Evolutionary conservation across 2,113 vertebrate genomes (phyloP).

Genomic region (Cynocephalus volans): DNA sequence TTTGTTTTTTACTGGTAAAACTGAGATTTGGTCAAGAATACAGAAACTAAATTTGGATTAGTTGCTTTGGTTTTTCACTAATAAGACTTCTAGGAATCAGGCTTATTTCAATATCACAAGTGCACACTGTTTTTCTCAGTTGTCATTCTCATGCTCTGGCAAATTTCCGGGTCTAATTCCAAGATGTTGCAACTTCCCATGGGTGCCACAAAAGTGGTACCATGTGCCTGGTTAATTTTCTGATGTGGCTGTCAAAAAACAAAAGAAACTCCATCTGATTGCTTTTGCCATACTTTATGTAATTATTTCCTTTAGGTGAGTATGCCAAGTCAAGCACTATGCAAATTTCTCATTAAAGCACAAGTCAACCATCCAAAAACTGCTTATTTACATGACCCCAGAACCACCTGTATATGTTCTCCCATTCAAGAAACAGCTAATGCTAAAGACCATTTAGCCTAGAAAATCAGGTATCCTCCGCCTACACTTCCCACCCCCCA

Average conservation of each 20-base stretch:
- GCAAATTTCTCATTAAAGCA: slow-evolving; percentile 14
- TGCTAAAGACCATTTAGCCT: neutral
- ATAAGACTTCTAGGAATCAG: slow-evolving; percentile 53
- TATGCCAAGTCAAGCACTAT: slow-evolving; percentile 43
- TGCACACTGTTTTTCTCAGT: neutral
- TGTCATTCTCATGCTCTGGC: slow-evolving; percentile 29
- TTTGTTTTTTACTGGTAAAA: neutral
- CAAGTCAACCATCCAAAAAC: neutral
- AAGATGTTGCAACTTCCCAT: slow-evolving; percentile 57
- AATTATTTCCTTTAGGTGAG: neutral
- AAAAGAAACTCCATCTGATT: slow-evolving; percentile 63
- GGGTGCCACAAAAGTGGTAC: slow-evolving; percentile 35
- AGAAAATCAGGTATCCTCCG: neutral
- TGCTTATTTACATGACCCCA: neutral
- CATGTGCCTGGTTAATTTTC: slow-evolving; percentile 60
- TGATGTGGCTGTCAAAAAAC: slow-evolving; percentile 67
- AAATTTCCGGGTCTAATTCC: slow-evolving; percentile 50
- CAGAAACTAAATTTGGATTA: neutral
- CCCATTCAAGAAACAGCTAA: slow-evolving; percentile 44
- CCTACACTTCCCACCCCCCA: neutral
- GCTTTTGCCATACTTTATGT: slow-evolving; percentile 41
- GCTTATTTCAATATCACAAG: neutral
- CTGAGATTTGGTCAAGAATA: neutral
- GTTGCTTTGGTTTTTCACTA: slow-evolving; percentile 11
- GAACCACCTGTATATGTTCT: neutral